Percentiles rank a stretch among this genome's conserved stretches.
phyloP scores from a whole-genome alignment of 2,888 invertebrate species.

The Hoplodrina ambigua region DNA sequence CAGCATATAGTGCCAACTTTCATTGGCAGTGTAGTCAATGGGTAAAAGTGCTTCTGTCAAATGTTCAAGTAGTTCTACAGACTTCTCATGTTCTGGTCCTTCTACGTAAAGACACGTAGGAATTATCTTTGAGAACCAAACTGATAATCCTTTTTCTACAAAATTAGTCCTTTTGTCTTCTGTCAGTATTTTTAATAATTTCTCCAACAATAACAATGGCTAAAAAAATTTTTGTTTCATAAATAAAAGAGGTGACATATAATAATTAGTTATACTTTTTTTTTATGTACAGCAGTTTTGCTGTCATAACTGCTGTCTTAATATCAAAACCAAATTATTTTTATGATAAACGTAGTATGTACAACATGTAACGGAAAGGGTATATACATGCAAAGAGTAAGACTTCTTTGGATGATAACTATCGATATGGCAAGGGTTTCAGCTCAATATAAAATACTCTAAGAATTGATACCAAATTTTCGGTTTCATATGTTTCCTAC shows the following conservation, averaged over 20 bases:
- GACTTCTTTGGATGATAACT: no score
- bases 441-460: no score
- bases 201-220: conserved; percentile 69
- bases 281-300: no score
- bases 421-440: no score
- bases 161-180: conserved; percentile 75
- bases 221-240: conserved; percentile 38
- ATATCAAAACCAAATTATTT: no score
- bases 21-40: conserved; percentile 79
- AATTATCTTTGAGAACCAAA: conserved; percentile 88
- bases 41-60: conserved; percentile 79
- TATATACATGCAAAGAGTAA: no score
- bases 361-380: no score
- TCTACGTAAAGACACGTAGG: conserved; percentile 78
- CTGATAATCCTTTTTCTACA: conserved; percentile 79
- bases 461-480: no score
- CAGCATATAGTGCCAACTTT: conserved; percentile 81
- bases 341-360: no score
- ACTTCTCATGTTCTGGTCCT: not conserved
- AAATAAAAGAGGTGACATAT: not conserved
- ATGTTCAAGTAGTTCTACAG: conserved; percentile 80
- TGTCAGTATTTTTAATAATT: conserved; percentile 75
- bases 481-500: no score
- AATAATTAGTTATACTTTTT: no score
- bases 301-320: no score